Conservation (phyloP, 2,797 vertebrate genomes). For the Clarias fuscus region DNA sequence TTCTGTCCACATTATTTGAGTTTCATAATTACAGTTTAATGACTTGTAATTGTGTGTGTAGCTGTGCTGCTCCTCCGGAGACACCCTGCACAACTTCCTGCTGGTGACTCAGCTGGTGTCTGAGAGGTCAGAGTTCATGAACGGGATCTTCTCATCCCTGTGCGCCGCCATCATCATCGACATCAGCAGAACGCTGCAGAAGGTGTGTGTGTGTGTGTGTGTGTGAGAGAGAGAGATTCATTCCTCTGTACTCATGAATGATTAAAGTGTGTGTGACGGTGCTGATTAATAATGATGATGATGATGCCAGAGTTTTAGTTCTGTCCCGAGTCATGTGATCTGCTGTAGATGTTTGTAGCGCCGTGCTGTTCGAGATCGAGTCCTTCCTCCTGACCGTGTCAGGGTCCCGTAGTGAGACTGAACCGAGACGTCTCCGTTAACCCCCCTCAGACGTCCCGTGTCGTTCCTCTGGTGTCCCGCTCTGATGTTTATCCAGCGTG, state of each 20-base stretch:
- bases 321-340: not conserved
- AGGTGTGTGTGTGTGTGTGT: constrained; percentile 71
- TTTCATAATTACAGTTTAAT: not conserved
- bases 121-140: constrained; percentile 67
- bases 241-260: not conserved
- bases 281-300: not conserved
- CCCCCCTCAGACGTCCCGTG: not conserved
- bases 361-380: not conserved
- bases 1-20: not conserved
- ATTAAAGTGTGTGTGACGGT: not conserved
- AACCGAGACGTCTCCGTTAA: not conserved
- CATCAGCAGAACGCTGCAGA: constrained; percentile 76
- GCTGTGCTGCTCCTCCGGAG: constrained; percentile 78
- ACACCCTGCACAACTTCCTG: constrained; percentile 80
- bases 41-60: constrained; percentile 53
- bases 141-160: constrained; percentile 81
- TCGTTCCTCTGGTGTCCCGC: not conserved
- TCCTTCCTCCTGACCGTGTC: not conserved
- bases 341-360: not conserved
- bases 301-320: not conserved
- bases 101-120: constrained; percentile 69
- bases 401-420: not conserved
- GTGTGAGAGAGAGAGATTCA: not conserved
- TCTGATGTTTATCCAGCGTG: not conserved
- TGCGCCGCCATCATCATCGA: constrained; percentile 85